phyloP scores from a whole-genome alignment of 2,113 vertebrate species.

The Sander vitreus region DNA sequence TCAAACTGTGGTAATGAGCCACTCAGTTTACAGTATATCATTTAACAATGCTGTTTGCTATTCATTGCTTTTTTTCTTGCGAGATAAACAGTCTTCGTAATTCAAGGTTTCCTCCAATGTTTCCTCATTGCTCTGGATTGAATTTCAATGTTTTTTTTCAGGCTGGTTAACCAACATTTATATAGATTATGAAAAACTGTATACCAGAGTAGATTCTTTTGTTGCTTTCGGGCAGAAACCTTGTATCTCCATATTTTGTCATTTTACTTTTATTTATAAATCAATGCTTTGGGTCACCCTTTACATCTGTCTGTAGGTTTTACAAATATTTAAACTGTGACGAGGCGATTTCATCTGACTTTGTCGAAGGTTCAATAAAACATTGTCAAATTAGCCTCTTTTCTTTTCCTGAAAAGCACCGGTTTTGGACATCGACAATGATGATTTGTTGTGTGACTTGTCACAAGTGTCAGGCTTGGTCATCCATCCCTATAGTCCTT shows the following conservation, averaged over 20 bases:
- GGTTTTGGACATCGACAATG: no score
- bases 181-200: slow-evolving; percentile 14
- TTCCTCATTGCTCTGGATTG: slow-evolving; percentile 12
- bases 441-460: background rate
- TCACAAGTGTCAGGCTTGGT: background rate
- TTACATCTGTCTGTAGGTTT: no score
- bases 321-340: no score
- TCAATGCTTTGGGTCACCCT: no score
- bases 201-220: slow-evolving; percentile 2
- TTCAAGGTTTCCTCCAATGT: background rate
- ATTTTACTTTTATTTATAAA: no score
- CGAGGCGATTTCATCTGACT: no score
- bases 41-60: slow-evolving; percentile 28
- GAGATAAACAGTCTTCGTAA: slow-evolving; percentile 17
- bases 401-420: no score
- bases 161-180: slow-evolving; percentile 22
- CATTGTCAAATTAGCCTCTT: no score
- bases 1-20: background rate
- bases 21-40: background rate
- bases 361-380: no score
- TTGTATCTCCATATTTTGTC: no score
- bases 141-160: slow-evolving; percentile 14
- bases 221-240: background rate
- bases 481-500: slow-evolving; percentile 14
- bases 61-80: slow-evolving; percentile 34